Percentiles rank a stretch among this genome's conserved stretches.
Evolutionary conservation across 2,888 invertebrate species (phyloP).

Genomic region (Eulithis prunata): DNA sequence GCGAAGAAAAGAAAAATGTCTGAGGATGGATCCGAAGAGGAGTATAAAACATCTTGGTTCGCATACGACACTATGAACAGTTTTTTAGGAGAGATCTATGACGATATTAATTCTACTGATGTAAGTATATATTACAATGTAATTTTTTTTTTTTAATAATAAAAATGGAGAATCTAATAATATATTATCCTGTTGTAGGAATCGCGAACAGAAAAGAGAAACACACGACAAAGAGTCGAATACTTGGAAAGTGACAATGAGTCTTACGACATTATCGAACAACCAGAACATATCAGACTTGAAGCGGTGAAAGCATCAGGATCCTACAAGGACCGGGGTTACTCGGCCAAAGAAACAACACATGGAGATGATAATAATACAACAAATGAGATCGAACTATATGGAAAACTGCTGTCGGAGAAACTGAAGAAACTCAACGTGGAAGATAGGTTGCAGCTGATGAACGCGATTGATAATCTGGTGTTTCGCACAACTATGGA

Average conservation of each 20-base stretch:
- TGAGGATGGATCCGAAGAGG: not conserved
- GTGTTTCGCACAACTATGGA: conserved; percentile 3
- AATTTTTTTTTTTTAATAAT: too few species aligned
- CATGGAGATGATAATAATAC: not conserved
- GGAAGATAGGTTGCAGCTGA: not conserved
- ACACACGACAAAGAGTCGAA: not conserved
- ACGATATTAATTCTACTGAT: not conserved
- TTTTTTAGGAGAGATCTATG: conserved; percentile 5
- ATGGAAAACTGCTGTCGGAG: not conserved
- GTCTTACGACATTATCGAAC: conserved; percentile 1
- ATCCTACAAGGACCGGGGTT: not conserved
- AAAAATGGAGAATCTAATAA: too few species aligned
- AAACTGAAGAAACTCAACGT: not conserved
- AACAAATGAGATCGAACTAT: not conserved
- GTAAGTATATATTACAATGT: not conserved
- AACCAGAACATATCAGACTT: not conserved
- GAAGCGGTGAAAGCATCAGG: not conserved
- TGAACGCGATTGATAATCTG: conserved; percentile 1
- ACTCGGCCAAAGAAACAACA: not conserved
- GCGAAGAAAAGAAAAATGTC: not conserved
- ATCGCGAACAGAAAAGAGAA: conserved; percentile 3
- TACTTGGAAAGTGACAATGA: conserved; percentile 4
- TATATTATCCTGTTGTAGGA: conserved; percentile 1
- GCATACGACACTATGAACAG: conserved; percentile 8
- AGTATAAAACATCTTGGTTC: conserved; percentile 8